Evolutionary conservation across 2,888 invertebrate genomes (phyloP).

Genomic region (Sipha maydis): DNA sequence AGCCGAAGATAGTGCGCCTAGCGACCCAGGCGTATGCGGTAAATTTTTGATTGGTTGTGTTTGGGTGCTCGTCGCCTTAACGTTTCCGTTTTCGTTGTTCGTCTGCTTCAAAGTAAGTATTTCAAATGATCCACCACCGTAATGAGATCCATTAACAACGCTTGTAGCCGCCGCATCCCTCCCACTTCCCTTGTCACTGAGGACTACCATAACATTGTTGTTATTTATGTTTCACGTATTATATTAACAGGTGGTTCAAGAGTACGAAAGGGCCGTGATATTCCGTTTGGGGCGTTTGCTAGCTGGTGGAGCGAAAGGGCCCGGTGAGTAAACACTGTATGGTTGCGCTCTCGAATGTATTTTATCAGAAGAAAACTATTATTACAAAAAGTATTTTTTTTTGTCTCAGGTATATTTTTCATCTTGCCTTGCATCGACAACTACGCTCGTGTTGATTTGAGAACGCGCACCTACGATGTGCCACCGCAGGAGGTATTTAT

Average conservation of each 20-base stretch:
- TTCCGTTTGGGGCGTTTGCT: slow-evolving; percentile 89
- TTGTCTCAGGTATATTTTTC: slow-evolving; percentile 83
- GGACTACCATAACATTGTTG: too few relatives aligned
- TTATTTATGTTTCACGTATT: slow-evolving; percentile 31
- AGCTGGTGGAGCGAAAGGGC: slow-evolving; percentile 92
- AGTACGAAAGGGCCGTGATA: slow-evolving; percentile 95
- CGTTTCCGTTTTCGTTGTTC: slow-evolving; percentile 84
- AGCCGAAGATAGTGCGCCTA: slow-evolving; percentile 74
- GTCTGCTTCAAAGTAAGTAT: slow-evolving; percentile 86
- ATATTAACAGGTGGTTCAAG: slow-evolving; percentile 84
- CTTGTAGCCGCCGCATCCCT: too few relatives aligned
- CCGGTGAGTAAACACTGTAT: slow-evolving; percentile 73
- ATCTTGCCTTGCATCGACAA: slow-evolving; percentile 93
- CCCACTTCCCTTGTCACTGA: too few relatives aligned
- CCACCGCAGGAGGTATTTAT: slow-evolving; percentile 89
- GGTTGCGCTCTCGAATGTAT: neutral
- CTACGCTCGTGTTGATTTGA: slow-evolving; percentile 90
- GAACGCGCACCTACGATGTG: slow-evolving; percentile 95
- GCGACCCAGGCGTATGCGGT: slow-evolving; percentile 81
- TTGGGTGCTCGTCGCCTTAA: slow-evolving; percentile 82
- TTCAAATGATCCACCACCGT: slow-evolving; percentile 68
- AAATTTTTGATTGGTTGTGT: slow-evolving; percentile 84
- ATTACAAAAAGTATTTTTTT: neutral
- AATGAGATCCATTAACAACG: too few relatives aligned
- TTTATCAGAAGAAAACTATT: neutral